Percentiles rank a stretch among this genome's conserved stretches.
Conservation (phyloP, 2,113 vertebrate genomes). For the Bolborhynchus lineola region DNA sequence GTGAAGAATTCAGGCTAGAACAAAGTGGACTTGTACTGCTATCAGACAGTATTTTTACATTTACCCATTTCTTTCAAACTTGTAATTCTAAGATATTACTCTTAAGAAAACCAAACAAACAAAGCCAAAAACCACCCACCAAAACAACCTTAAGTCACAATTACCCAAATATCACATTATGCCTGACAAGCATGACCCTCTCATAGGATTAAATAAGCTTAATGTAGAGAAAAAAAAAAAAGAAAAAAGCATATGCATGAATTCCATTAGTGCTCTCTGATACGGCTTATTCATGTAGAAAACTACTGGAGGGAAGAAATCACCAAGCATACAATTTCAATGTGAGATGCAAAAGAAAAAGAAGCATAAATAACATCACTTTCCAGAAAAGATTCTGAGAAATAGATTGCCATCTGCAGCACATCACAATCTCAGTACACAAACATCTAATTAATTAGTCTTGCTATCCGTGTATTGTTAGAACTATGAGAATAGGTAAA, state of each 20-base stretch:
- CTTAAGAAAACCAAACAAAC: neutral
- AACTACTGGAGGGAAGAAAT: slow-evolving; percentile 61
- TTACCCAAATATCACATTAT: slow-evolving; percentile 52
- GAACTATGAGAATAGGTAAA: neutral
- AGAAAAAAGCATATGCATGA: slow-evolving; percentile 52
- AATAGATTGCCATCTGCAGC: neutral
- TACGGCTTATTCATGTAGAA: slow-evolving; percentile 55
- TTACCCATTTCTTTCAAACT: neutral
- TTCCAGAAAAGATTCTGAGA: slow-evolving; percentile 33
- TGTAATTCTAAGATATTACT: neutral
- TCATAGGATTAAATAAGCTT: slow-evolving; percentile 54
- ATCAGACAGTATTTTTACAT: neutral
- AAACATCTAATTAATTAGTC: neutral
- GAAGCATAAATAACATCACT: neutral
- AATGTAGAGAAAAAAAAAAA: slow-evolving; percentile 56
- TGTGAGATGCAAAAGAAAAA: slow-evolving; percentile 39
- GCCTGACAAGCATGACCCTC: slow-evolving; percentile 24
- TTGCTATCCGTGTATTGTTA: neutral
- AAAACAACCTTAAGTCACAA: slow-evolving; percentile 12
- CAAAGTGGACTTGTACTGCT: neutral
- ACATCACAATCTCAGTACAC: neutral
- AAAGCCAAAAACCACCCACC: neutral
- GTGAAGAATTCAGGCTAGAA: neutral
- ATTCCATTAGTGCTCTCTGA: slow-evolving; percentile 29
- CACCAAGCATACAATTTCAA: slow-evolving; percentile 15